Evolutionary conservation across 1,140 invertebrate genomes (phyloP), one percentile per base, ranked within the genome.

Genomic region (Hermetia illucens): DNA sequence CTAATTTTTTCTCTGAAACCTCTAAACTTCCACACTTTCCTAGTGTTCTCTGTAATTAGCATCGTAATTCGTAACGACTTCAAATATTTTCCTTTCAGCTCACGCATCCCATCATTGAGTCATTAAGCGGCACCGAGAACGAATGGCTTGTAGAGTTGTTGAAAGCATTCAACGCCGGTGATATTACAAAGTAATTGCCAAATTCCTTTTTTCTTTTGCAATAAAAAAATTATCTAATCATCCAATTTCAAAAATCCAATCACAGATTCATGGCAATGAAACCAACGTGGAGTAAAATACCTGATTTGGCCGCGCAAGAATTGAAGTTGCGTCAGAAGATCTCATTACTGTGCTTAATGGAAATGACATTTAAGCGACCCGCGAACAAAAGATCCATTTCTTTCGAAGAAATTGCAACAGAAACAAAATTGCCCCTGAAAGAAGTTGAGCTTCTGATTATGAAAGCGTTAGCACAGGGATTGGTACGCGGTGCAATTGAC

Each of bases 381-480:
- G 75, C 77, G 2, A 73, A 77, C 13, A 71, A 79, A 53, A 64
- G 79, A 33, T 78, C 88, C 50, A 65, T 98, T 32, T 80, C 86
- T 1, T 99, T 98, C 61, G 64, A 70, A 8, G 92, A 97, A 61
- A 96, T 98, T 40, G 78, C 92, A 1, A 62, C 71, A 36, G 85
- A 86, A 58, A 88, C 91, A 6, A 71, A 79, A 50, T 63, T 96
- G 42, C 79, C 82, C 1, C 60, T 79, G 9, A 78, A 78, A 32
- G 80, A 95, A 64, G 90, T 98, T 16, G 95, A 98, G 59, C 66
- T 95, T 40, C 67, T 98, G 9, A 87, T 98, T 2, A 99, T 98
- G 95, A 95, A 96, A 64, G 95, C 95, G 1, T 59, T 98, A 19
- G 87, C 91, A n/a, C 77, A 96, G 47, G 87, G 85, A 31, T 70